Percentiles rank a stretch among this genome's conserved stretches.
phyloP scores from a whole-genome alignment of 53 echinoderm and acorn worm genomes.

The Patiria pectinifera region DNA sequence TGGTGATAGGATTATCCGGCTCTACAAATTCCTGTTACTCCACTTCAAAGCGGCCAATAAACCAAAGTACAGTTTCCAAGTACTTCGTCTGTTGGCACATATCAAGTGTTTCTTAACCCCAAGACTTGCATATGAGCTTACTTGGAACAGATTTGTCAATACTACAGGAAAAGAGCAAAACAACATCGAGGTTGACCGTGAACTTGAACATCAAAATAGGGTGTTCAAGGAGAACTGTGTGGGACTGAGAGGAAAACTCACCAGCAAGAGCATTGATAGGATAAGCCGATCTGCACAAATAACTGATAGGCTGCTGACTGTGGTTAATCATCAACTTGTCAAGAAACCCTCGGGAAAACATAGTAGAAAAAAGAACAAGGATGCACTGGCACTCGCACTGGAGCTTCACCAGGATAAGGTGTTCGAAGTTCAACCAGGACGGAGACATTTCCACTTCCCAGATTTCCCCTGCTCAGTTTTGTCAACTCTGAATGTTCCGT shows the following conservation, averaged over 20 bases:
- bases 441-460: slow-evolving; percentile 39
- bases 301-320: slow-evolving; percentile 17
- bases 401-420: slow-evolving; percentile 50
- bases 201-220: slow-evolving; percentile 71
- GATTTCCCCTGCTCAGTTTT: slow-evolving; percentile 59
- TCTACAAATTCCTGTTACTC: slow-evolving; percentile 42
- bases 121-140: slow-evolving; percentile 52
- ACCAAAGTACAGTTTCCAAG: slow-evolving; percentile 48
- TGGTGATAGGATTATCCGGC: slow-evolving; percentile 62
- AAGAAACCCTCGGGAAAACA: slow-evolving; percentile 50
- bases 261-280: slow-evolving; percentile 65
- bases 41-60: slow-evolving; percentile 60
- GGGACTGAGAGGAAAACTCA: slow-evolving; percentile 70
- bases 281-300: slow-evolving; percentile 68
- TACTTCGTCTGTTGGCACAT: slow-evolving; percentile 43
- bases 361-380: neutral
- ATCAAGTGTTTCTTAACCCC: slow-evolving; percentile 51
- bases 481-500: slow-evolving; percentile 19
- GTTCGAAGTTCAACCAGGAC: slow-evolving; percentile 56
- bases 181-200: slow-evolving; percentile 69
- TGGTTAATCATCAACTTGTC: slow-evolving; percentile 31
- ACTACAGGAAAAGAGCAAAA: slow-evolving; percentile 45
- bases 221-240: slow-evolving; percentile 61
- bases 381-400: slow-evolving; percentile 60
- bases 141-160: slow-evolving; percentile 72